A percentile compares a stretch with the other conserved stretches of the same genome.
Evolutionary conservation across 2,113 vertebrate genomes (phyloP).

Genomic region (Prochilodus magdalenae): DNA sequence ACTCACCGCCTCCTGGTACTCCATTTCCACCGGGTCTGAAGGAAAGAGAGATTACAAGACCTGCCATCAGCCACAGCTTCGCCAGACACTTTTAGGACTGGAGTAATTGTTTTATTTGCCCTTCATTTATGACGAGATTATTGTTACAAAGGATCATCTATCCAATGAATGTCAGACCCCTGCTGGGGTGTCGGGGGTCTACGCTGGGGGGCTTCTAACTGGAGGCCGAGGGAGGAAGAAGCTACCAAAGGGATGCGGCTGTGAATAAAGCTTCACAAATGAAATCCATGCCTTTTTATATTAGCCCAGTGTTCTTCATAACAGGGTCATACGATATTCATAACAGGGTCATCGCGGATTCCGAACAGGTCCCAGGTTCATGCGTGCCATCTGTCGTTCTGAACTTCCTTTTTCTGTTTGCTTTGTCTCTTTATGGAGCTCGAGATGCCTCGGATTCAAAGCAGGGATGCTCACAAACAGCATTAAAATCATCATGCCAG

Average conservation of each 20-base stretch:
- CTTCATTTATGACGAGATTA: conserved; percentile 23
- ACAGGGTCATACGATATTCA: conserved; percentile 6
- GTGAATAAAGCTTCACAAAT: not conserved
- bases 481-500: no score
- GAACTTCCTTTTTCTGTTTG: not conserved
- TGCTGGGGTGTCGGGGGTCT: not conserved
- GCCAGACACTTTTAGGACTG: conserved; percentile 5
- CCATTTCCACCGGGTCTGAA: conserved; percentile 90
- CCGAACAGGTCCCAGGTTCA: conserved; percentile 6
- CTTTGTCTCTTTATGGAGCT: not conserved
- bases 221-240: not conserved
- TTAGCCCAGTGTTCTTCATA: conserved; percentile 25
- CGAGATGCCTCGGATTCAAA: not conserved
- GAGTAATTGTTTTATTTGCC: conserved; percentile 28
- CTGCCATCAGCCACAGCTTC: not conserved
- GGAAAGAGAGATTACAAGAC: not conserved
- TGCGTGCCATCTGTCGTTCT: not conserved
- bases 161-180: conserved; percentile 61
- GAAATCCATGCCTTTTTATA: not conserved
- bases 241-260: not conserved
- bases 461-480: not conserved
- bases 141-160: conserved; percentile 2
- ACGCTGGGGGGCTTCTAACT: not conserved
- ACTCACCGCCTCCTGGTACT: conserved; percentile 97
- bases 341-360: not conserved